These are phyloP conservation scores for Microctenopoma steveboyesi DNA, from an alignment of 2,797 vertebrate species.

Conservation along the genomic window DNA sequence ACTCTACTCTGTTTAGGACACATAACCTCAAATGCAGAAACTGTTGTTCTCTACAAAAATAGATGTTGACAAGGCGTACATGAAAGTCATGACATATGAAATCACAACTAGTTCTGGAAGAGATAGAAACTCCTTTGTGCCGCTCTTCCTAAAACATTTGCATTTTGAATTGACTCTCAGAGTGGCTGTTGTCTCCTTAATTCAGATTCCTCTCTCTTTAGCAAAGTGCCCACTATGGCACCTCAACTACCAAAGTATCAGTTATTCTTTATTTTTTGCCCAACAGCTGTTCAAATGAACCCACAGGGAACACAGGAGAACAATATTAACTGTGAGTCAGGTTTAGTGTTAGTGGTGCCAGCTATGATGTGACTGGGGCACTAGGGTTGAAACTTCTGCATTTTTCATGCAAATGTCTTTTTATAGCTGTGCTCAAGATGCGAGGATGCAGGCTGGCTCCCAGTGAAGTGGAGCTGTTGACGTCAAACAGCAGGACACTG, in stretches of 20 bases:
- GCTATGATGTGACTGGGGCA: conserved; percentile 35
- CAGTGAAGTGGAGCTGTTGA: conserved; percentile 36
- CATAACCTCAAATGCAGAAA: background rate
- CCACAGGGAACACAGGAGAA: background rate
- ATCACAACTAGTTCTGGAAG: background rate
- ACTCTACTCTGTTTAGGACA: background rate
- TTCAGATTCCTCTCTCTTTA: conserved; percentile 12
- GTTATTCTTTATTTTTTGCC: background rate
- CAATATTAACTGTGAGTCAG: conserved; percentile 3
- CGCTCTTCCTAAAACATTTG: conserved; percentile 4
- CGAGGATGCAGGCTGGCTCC: conserved; percentile 25
- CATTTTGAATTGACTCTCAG: conserved; percentile 1
- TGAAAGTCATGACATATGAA: conserved; percentile 2
- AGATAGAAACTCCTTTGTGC: conserved; percentile 1
- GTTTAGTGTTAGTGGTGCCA: background rate
- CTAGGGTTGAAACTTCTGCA: conserved; percentile 51
- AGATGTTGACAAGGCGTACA: background rate
- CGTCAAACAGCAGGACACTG: conserved; percentile 31
- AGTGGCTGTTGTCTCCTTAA: conserved; percentile 2
- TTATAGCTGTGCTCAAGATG: conserved; percentile 50
- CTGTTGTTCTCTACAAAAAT: background rate
- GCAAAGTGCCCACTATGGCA: conserved; percentile 8
- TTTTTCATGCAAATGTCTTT: conserved; percentile 67
- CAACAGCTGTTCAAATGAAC: conserved; percentile 4
- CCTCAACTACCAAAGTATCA: background rate